Evolutionary conservation across 2,113 vertebrate genomes (phyloP).

Genomic region (Heptranchias perlo): DNA sequence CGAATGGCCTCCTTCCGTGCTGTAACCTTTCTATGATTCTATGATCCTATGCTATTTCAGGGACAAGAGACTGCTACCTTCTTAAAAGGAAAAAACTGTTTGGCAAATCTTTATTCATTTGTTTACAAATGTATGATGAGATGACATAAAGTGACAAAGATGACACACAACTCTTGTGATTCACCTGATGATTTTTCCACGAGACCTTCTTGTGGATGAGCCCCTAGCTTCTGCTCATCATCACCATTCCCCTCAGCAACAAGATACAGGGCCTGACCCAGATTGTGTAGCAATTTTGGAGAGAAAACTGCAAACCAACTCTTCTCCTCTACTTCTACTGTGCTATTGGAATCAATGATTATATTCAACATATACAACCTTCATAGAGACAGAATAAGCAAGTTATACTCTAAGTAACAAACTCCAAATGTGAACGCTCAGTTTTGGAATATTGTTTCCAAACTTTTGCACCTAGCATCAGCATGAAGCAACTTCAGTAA

Average conservation of each 20-base stretch:
- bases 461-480: neutral
- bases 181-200: neutral
- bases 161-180: neutral
- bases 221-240: neutral
- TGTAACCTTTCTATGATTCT: too few species aligned
- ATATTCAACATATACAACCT: neutral
- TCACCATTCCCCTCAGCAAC: neutral
- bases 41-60: neutral
- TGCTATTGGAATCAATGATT: neutral
- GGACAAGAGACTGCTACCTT: neutral
- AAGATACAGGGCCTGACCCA: neutral
- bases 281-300: neutral
- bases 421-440: neutral
- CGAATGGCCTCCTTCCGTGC: too few species aligned
- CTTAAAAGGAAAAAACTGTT: neutral
- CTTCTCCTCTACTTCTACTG: neutral
- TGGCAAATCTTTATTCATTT: neutral
- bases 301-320: neutral
- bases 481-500: neutral
- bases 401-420: neutral
- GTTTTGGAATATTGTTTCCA: neutral
- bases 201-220: neutral
- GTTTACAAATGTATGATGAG: neutral
- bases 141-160: neutral
- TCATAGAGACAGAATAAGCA: neutral